Evolutionary conservation across 1,140 invertebrate genomes (phyloP).

Genomic region (Drosophila kurseongensis): DNA sequence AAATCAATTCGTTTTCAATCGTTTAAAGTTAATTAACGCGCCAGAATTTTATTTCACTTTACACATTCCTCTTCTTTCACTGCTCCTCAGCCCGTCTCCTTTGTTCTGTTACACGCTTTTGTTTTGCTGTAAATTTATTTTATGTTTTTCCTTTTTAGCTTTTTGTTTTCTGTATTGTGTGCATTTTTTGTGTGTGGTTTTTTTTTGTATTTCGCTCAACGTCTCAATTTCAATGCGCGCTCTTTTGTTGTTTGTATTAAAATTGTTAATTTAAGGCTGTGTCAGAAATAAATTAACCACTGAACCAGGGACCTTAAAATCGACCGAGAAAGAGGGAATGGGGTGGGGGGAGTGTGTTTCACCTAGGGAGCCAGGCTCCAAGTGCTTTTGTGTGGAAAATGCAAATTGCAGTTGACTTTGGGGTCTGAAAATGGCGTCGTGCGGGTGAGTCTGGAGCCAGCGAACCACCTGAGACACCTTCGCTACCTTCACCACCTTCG

Average conservation of each 20-base stretch:
- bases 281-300: constrained; percentile 77
- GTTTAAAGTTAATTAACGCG: constrained; percentile 83
- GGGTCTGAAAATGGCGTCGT: constrained; percentile 56
- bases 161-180: constrained; percentile 55
- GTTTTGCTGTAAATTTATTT: constrained; percentile 74
- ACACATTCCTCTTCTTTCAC: constrained; percentile 54
- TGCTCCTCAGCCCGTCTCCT: constrained; percentile 7
- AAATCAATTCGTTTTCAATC: constrained; percentile 83
- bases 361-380: background rate
- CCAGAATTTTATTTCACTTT: constrained; percentile 75
- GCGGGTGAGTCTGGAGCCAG: constrained; percentile 33
- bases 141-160: constrained; percentile 60
- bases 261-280: constrained; percentile 80
- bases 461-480: constrained; percentile 18
- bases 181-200: constrained; percentile 22
- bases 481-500: constrained; percentile 3
- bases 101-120: constrained; percentile 70
- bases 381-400: constrained; percentile 38
- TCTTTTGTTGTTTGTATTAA: constrained; percentile 68
- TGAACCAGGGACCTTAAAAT: constrained; percentile 54
- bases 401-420: constrained; percentile 40
- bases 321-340: constrained; percentile 4
- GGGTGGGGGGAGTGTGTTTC: background rate
- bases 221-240: constrained; percentile 76
- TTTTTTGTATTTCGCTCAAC: constrained; percentile 51